Evolutionary conservation across 2,797 vertebrate species (phyloP).

Genomic region (Spizella passerina): DNA sequence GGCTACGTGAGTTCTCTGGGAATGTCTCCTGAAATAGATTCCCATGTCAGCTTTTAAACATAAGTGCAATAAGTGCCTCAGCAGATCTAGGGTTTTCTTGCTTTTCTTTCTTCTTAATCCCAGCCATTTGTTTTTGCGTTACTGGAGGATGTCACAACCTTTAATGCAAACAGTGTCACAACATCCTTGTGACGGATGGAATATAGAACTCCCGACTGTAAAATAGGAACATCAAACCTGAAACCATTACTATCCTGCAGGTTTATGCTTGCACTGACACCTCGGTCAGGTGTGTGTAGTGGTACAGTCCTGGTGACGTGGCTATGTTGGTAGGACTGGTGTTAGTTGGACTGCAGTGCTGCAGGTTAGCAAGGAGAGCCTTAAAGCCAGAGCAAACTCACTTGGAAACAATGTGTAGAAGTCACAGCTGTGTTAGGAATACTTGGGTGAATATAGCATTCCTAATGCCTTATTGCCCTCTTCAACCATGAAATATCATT

Average conservation of each 20-base stretch:
- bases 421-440: background rate
- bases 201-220: accelerated
- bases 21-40: background rate
- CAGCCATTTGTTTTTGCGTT: background rate
- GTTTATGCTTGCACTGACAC: background rate
- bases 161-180: background rate
- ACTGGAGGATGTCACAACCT: background rate
- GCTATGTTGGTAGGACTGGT: background rate
- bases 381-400: background rate
- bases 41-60: background rate
- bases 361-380: background rate
- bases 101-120: background rate
- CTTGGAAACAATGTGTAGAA: background rate
- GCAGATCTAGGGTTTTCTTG: background rate
- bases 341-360: background rate
- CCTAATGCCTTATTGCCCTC: background rate
- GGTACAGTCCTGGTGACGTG: background rate
- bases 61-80: background rate
- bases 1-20: background rate
- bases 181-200: background rate
- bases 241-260: background rate
- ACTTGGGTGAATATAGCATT: background rate
- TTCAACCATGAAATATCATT: background rate
- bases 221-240: background rate
- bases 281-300: accelerated